phyloP scores from a whole-genome alignment of 2,797 vertebrate genomes.

The Martes flavigula region DNA sequence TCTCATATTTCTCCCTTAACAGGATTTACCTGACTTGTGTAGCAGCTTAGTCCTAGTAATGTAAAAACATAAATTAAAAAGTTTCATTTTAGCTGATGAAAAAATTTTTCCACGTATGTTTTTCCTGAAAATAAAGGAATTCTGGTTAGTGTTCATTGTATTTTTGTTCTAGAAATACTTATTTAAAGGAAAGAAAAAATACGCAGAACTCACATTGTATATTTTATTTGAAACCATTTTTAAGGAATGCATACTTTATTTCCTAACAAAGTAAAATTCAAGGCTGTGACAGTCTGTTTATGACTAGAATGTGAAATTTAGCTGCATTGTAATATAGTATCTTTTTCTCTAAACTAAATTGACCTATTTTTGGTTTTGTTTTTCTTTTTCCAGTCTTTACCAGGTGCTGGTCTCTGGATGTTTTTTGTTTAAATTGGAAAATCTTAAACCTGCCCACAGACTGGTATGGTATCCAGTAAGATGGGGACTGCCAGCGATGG shows the following conservation, averaged over 20 bases:
- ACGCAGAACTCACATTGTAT: not conserved
- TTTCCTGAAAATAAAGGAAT: not conserved
- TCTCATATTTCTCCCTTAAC: not conserved
- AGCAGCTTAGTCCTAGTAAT: conserved; percentile 1
- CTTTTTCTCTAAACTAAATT: conserved; percentile 18
- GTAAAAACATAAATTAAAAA: not conserved
- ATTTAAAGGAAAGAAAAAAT: conserved; percentile 8
- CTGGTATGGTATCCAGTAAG: not conserved
- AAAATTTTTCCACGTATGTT: not conserved
- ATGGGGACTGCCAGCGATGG: not conserved
- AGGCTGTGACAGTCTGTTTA: not conserved
- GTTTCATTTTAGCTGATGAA: not conserved
- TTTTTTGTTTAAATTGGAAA: conserved; percentile 52
- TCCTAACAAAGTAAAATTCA: not conserved
- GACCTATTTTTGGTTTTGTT: conserved; percentile 39
- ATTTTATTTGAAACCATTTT: conserved; percentile 9
- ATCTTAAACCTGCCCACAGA: not conserved
- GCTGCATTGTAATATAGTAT: not conserved
- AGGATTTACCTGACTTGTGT: not conserved
- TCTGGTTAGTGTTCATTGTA: not conserved
- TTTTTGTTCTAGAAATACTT: not conserved
- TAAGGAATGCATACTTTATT: not conserved
- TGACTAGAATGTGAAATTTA: not conserved
- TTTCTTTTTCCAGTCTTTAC: conserved; percentile 40
- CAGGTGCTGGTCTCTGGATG: conserved; percentile 26